Conservation (phyloP, 2,113 vertebrate genomes). For the Todiramphus saurophagus region DNA sequence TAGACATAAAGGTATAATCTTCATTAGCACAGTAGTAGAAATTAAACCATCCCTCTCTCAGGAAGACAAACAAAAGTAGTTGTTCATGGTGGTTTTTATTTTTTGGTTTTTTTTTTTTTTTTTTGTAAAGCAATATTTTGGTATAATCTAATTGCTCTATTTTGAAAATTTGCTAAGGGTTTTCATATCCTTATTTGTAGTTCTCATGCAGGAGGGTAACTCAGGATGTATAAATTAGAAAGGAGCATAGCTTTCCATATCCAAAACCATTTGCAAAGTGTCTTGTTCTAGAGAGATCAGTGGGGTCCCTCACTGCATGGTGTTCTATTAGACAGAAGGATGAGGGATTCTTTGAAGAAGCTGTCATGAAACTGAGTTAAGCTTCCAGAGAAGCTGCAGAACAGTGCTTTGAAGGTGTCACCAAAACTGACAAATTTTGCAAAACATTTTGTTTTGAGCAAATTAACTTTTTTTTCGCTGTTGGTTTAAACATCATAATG, state of each 20-base stretch:
- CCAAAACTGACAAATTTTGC: not conserved
- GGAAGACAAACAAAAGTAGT: not conserved
- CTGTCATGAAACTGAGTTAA: not conserved
- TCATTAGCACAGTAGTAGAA: not conserved
- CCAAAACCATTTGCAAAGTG: not conserved
- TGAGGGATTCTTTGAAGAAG: not conserved
- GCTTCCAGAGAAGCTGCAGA: not conserved
- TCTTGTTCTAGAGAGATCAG: not conserved
- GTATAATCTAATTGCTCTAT: not conserved
- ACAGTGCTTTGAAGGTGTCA: not conserved
- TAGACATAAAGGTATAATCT: not conserved
- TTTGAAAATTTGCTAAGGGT: not conserved
- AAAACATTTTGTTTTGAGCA: not conserved
- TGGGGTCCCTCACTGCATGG: accelerated
- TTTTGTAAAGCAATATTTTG: not conserved
- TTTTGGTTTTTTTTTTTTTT: not conserved
- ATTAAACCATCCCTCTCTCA: not conserved
- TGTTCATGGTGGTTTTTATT: too few relatives aligned
- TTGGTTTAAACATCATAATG: not conserved
- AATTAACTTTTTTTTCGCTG: not conserved
- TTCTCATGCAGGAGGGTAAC: not conserved
- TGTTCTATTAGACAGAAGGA: not conserved
- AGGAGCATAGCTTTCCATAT: not conserved
- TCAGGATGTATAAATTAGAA: not conserved
- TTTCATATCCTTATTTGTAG: not conserved